A percentile compares a stretch with the other conserved stretches of the same genome.
Evolutionary conservation across 2,797 vertebrate species (phyloP).

Genomic region (Tapirus indicus): DNA sequence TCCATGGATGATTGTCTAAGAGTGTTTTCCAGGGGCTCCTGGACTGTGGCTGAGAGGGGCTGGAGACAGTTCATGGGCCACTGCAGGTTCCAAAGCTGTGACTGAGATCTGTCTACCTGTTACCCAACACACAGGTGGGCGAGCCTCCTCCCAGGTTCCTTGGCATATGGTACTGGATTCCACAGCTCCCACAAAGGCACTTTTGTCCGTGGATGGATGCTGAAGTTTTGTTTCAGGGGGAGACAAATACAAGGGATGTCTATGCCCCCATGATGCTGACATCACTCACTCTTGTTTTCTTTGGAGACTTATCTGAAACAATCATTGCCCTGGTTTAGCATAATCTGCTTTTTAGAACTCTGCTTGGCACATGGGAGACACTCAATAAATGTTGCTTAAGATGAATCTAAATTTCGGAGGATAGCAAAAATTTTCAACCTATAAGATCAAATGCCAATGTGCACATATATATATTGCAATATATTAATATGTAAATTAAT

Average conservation of each 20-base stretch:
- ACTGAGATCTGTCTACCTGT: background rate
- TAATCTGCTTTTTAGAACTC: background rate
- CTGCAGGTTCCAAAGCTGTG: background rate
- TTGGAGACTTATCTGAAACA: background rate
- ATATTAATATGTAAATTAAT: background rate
- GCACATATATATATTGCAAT: background rate
- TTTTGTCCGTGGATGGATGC: background rate
- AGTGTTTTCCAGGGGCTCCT: background rate
- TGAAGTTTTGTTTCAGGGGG: background rate
- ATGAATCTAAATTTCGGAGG: background rate
- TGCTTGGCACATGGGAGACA: background rate
- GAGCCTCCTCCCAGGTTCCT: background rate
- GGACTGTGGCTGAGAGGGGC: background rate
- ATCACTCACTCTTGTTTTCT: background rate
- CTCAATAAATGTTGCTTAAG: background rate
- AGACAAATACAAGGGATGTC: background rate
- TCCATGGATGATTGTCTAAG: background rate
- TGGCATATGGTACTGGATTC: background rate
- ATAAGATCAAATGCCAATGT: background rate
- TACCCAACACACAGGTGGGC: background rate
- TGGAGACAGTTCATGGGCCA: background rate
- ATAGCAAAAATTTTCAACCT: background rate
- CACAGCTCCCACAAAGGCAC: background rate
- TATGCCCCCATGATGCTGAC: background rate
- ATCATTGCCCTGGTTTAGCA: background rate